Evolutionary conservation across 2,888 invertebrate genomes (phyloP), one percentile per base, ranked within the genome.

Genomic region (Caenorhabditis sp.): DNA sequence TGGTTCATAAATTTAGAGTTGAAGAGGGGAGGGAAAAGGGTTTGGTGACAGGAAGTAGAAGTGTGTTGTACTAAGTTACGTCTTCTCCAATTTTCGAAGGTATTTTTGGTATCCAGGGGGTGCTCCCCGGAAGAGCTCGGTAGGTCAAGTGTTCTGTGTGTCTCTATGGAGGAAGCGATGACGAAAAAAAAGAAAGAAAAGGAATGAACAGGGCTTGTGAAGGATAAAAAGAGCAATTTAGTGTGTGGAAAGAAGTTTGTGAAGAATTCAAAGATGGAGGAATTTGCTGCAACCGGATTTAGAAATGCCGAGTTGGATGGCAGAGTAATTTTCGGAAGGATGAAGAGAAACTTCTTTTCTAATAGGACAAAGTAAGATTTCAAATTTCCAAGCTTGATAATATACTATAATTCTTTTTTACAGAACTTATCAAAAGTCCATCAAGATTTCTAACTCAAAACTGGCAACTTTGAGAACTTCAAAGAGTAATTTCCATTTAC

Each of bases 1-100:
- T 26, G 47, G 54, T 74, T 64, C 74, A 74, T 74, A 74, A 74
- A 74, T 63, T 74, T 74, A 49, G n/a, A n/a, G 44, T 28, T 59
- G 54, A n/a, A n/a, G n/a, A n/a, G n/a, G n/a, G n/a, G n/a, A n/a
- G n/a, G n/a, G 54, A 35, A 8, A 31, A 35, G 14, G 47, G 41
- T 38, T 38, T 24, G 8, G 61, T 22, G 72, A 61, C 72, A 73
- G 72, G 72, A 73, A 66, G 58, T 19, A 41, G 28, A 35, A 59
- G 35, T 31, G 16, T 49, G 66, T 66, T 24, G 49, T 28, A 49
- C 66, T 66, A 66, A 66, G 49, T 63, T 44, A 63, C 63, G 22
- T 61, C 41, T 22, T 61, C 61, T 41, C 38, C 8, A 56, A 31
- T 38, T 59, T 59, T 59, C 22, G 2, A 26, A 41, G 44, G 44